Percentiles rank a stretch among this genome's conserved stretches.
Evolutionary conservation across 1,140 invertebrate species (phyloP).

Genomic region (Pogonus chalceus): DNA sequence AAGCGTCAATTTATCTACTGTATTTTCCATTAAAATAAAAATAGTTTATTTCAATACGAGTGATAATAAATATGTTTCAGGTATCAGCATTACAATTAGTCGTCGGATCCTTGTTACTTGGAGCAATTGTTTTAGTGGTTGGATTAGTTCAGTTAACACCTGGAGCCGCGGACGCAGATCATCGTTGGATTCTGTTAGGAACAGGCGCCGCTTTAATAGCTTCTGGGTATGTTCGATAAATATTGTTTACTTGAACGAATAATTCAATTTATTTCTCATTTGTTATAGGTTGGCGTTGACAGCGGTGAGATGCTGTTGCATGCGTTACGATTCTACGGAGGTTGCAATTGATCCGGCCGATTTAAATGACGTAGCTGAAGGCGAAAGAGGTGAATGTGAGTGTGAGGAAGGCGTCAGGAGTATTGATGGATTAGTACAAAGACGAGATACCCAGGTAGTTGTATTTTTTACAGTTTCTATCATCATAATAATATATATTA

Average conservation of each 20-base stretch:
- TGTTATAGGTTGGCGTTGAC: too few relatives aligned
- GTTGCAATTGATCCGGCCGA: conserved; percentile 22
- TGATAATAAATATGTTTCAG: conserved; percentile 33
- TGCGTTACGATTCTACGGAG: conserved; percentile 27
- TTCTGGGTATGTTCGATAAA: conserved; percentile 41
- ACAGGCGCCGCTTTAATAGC: conserved; percentile 49
- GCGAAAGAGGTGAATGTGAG: background rate
- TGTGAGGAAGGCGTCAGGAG: conserved; percentile 29
- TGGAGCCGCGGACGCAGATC: conserved; percentile 64
- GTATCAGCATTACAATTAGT: conserved; percentile 63
- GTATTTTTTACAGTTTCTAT: background rate
- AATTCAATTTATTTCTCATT: too few relatives aligned
- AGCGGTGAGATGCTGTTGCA: conserved; percentile 33
- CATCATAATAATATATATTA: background rate
- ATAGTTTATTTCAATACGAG: conserved; percentile 8
- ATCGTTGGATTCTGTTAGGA: conserved; percentile 58
- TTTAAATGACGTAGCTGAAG: conserved; percentile 15
- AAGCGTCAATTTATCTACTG: too few relatives aligned
- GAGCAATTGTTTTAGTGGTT: conserved; percentile 66
- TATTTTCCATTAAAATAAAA: too few relatives aligned
- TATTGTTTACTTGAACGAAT: too few relatives aligned
- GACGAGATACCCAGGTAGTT: conserved; percentile 32
- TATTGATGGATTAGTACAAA: conserved; percentile 33
- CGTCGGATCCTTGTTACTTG: conserved; percentile 61
- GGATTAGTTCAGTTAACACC: conserved; percentile 71